A percentile compares a stretch with the other conserved stretches of the same genome.
These are phyloP conservation scores for Paramormyrops hopkinsi DNA, from an alignment of 2,797 vertebrate genomes.

Conservation along the genomic window DNA sequence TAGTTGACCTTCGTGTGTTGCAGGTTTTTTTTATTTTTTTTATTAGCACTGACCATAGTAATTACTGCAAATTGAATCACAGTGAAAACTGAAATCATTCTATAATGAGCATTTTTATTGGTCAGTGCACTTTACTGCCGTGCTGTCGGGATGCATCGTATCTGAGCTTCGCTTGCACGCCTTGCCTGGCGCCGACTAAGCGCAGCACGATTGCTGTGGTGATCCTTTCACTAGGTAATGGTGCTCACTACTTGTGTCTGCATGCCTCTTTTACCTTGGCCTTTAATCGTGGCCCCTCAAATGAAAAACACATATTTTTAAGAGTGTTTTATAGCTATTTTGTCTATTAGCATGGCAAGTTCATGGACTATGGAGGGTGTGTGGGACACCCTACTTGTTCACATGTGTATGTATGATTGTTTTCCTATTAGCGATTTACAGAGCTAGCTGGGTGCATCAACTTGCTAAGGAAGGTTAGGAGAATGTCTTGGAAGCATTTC, in stretches of 20 bases:
- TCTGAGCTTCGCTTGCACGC: not conserved
- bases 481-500: not conserved
- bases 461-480: not conserved
- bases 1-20: constrained; percentile 90
- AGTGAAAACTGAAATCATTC: constrained; percentile 79
- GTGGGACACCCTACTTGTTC: not conserved
- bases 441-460: not conserved
- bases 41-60: constrained; percentile 78
- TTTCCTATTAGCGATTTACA: not conserved
- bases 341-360: not conserved
- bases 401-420: not conserved
- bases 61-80: constrained; percentile 87
- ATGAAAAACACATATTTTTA: not conserved
- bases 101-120: constrained; percentile 90
- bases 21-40: constrained; percentile 61
- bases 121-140: constrained; percentile 64
- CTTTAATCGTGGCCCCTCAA: not conserved
- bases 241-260: not conserved
- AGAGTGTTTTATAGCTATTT: not conserved
- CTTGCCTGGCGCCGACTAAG: not conserved
- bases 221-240: not conserved
- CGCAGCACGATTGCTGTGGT: not conserved
- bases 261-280: not conserved
- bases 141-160: not conserved
- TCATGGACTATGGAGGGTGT: not conserved